Conservation (phyloP, 37 sponge, comb jelly and placozoan genomes). For the Axinella damicornis region DNA sequence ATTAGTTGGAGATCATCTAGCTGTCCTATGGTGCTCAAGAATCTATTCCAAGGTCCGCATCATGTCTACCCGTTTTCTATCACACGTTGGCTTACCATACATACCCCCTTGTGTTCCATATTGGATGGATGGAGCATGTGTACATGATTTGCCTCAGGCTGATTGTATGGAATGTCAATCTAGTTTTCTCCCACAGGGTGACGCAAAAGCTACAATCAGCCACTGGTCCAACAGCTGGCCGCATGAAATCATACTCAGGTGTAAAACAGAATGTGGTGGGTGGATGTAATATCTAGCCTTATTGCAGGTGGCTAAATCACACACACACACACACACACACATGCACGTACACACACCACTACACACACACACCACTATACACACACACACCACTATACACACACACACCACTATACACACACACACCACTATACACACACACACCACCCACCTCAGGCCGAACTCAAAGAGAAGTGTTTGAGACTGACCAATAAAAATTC, state of each 20-base stretch:
- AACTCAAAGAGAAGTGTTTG: conserved; percentile 14
- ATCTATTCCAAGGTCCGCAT: no score
- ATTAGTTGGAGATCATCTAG: no score
- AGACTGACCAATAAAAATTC: background rate
- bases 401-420: background rate
- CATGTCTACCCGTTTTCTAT: no score
- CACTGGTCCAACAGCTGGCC: background rate
- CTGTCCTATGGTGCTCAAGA: no score
- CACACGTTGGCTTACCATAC: no score
- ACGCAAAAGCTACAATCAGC: background rate
- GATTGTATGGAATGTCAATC: background rate
- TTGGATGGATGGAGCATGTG: background rate
- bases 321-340: no score
- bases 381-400: background rate
- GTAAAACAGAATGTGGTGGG: background rate
- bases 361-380: background rate
- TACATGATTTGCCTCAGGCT: no score
- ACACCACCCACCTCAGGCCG: background rate
- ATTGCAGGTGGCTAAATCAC: no score
- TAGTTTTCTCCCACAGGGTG: background rate
- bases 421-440: background rate
- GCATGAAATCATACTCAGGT: background rate
- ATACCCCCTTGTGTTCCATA: no score
- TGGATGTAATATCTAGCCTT: background rate
- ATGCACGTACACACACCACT: background rate